Evolutionary conservation across 2,113 vertebrate genomes (phyloP).

Genomic region (Ailuropoda melanoleuca): DNA sequence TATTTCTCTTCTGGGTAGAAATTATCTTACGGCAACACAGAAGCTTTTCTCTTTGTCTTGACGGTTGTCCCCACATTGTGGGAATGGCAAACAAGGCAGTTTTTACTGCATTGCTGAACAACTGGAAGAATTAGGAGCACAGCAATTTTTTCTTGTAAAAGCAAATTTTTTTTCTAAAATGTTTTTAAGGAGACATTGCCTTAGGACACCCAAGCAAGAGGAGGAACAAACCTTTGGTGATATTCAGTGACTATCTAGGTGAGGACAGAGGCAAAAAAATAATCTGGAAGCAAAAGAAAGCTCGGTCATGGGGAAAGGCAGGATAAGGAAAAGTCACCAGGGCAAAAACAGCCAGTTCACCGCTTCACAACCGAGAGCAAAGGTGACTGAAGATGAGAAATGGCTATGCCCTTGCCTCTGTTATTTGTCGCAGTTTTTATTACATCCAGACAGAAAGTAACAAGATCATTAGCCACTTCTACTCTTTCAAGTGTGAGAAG

Average conservation of each 20-base stretch:
- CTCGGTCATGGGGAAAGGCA: neutral
- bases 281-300: neutral
- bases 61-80: neutral
- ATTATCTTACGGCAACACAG: neutral
- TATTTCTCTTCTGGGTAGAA: neutral
- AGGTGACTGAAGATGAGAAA: neutral
- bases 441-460: neutral
- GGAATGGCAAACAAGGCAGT: neutral
- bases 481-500: neutral
- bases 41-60: neutral
- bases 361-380: neutral
- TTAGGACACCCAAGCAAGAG: neutral
- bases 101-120: neutral
- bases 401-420: neutral
- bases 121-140: neutral
- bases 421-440: neutral
- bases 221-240: neutral
- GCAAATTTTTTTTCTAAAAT: neutral
- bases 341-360: neutral
- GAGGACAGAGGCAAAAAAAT: neutral
- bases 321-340: neutral
- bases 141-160: neutral
- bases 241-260: neutral
- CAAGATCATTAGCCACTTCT: neutral
- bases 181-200: neutral